Evolutionary conservation across 1,140 invertebrate genomes (phyloP).

Genomic region (Ceratina calcarata): DNA sequence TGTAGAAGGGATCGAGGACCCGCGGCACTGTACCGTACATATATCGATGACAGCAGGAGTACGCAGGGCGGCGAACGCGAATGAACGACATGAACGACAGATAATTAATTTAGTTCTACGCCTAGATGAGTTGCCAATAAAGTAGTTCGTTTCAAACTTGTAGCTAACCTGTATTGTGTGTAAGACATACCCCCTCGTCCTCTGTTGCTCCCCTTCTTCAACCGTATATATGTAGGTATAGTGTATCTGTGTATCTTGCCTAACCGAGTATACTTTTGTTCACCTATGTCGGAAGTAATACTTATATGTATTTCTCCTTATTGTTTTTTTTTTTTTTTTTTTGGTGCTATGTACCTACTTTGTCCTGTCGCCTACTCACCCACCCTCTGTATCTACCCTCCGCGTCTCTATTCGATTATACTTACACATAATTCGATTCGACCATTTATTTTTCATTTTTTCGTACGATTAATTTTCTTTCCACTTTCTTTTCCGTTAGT

Average conservation of each 20-base stretch:
- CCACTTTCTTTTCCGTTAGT: conserved; percentile 3
- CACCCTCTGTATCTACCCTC: conserved; percentile 28
- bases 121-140: conserved; percentile 80
- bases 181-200: conserved; percentile 51
- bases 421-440: not conserved
- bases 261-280: not conserved
- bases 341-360: conserved; percentile 54
- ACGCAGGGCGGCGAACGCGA: conserved; percentile 54
- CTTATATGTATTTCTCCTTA: not conserved
- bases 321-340: conserved; percentile 50
- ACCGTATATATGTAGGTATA: no score
- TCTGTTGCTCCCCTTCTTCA: not conserved
- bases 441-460: not conserved
- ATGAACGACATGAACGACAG: conserved; percentile 53
- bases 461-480: conserved; percentile 2
- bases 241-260: conserved; percentile 2
- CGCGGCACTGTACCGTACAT: not conserved
- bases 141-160: conserved; percentile 79
- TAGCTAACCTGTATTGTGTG: conserved; percentile 79
- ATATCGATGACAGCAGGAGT: conserved; percentile 6
- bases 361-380: conserved; percentile 12
- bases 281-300: conserved; percentile 41
- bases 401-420: not conserved
- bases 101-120: conserved; percentile 76
- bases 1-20: not conserved